Evolutionary conservation across 2,888 invertebrate species (phyloP).

Genomic region (Stegophylla sp.): DNA sequence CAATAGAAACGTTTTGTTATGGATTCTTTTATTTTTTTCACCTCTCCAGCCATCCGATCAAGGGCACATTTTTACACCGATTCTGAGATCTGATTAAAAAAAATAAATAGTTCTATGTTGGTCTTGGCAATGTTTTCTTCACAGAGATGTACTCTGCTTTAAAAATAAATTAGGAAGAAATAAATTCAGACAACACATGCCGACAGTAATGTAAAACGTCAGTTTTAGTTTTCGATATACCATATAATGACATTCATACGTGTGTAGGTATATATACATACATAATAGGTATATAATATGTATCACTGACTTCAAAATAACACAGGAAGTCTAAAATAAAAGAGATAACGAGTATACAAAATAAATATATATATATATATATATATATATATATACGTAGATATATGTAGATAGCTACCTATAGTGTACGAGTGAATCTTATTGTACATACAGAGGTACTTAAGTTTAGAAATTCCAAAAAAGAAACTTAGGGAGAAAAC

Average conservation of each 20-base stretch:
- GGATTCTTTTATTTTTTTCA: not conserved
- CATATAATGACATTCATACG: not conserved
- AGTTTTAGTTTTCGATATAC: conserved; percentile 22
- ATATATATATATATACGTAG: too few relatives aligned
- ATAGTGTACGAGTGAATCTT: too few relatives aligned
- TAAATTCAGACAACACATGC: conserved; percentile 28
- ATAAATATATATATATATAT: too few relatives aligned
- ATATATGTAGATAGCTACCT: too few relatives aligned
- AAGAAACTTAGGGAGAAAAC: too few relatives aligned
- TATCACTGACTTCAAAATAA: not conserved
- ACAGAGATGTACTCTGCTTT: conserved; percentile 14
- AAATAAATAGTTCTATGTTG: conserved; percentile 25
- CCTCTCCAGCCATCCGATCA: not conserved
- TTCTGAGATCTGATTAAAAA: conserved; percentile 17
- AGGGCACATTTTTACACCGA: conserved; percentile 34
- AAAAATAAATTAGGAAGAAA: conserved; percentile 50
- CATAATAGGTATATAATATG: not conserved
- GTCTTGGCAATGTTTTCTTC: conserved; percentile 37
- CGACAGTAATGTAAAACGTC: conserved; percentile 12
- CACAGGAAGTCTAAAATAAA: not conserved
- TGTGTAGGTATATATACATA: not conserved
- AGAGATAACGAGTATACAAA: not conserved
- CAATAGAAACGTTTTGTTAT: conserved; percentile 31
- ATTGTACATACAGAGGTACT: too few relatives aligned
- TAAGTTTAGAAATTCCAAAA: too few relatives aligned